A percentile compares a stretch with the other conserved stretches of the same genome.
These are phyloP conservation scores for Panthera tigris DNA, from an alignment of 2,113 vertebrate genomes.

Conservation along the genomic window DNA sequence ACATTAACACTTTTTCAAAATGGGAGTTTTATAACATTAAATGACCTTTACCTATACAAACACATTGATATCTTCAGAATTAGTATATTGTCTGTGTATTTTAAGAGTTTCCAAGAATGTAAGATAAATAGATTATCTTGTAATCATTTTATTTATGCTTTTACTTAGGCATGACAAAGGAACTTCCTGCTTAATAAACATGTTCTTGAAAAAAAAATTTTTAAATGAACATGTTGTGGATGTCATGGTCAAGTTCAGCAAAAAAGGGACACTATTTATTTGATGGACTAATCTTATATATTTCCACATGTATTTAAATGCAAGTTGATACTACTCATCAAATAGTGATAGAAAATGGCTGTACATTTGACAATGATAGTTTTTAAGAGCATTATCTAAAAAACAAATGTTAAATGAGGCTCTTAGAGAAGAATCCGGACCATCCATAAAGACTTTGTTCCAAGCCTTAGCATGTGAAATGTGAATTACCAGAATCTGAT, in stretches of 20 bases:
- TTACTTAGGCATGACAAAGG: not conserved
- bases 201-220: not conserved
- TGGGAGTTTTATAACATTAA: not conserved
- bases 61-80: not conserved
- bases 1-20: not conserved
- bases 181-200: not conserved
- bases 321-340: not conserved
- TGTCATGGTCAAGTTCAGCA: not conserved
- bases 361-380: not conserved
- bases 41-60: not conserved
- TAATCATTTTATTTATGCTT: not conserved
- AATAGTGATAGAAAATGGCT: not conserved
- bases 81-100: not conserved
- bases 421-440: not conserved
- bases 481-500: not conserved
- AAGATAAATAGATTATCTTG: not conserved
- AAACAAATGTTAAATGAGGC: not conserved
- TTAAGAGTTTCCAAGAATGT: not conserved
- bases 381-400: not conserved
- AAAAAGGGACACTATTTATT: not conserved
- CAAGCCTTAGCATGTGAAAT: not conserved
- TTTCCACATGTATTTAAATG: not conserved
- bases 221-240: no score
- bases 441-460: not conserved
- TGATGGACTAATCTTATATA: not conserved